Conservation (phyloP, 2,797 vertebrate species). For the Premnoplex brunnescens region DNA sequence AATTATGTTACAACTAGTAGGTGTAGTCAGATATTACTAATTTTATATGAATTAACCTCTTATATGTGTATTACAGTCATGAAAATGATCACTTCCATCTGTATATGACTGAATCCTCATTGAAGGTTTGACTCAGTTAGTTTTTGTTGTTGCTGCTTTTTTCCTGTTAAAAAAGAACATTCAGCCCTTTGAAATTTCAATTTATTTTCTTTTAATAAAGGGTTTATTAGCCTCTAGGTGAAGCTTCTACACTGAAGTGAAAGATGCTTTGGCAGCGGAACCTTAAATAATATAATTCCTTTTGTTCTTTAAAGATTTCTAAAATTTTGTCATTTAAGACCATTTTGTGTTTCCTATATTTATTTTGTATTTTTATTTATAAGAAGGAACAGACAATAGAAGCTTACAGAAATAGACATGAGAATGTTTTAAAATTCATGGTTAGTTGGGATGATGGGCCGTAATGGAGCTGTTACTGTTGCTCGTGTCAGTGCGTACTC, state of each 20-base stretch:
- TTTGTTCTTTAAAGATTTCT: not conserved
- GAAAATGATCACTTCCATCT: not conserved
- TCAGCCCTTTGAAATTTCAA: not conserved
- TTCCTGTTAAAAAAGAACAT: not conserved
- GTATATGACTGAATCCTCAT: not conserved
- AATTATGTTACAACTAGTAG: not conserved
- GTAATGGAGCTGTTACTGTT: conserved; percentile 36
- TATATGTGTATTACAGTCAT: not conserved
- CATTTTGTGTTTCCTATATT: not conserved
- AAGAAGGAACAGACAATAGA: not conserved
- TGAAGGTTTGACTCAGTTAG: not conserved
- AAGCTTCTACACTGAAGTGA: not conserved
- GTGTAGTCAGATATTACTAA: not conserved
- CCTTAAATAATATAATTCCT: not conserved
- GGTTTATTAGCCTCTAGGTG: not conserved
- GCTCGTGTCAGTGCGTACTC: fast-evolving
- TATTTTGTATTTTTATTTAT: not conserved
- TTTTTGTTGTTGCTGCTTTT: not conserved
- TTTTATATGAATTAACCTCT: not conserved
- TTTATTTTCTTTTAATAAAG: not conserved
- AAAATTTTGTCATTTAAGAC: not conserved
- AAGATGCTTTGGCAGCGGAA: not conserved
- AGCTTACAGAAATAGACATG: not conserved
- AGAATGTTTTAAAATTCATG: not conserved
- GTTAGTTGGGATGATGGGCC: not conserved